Conservation (phyloP, 2,888 invertebrate genomes). For the Hydrotaea cyrtoneurina region DNA sequence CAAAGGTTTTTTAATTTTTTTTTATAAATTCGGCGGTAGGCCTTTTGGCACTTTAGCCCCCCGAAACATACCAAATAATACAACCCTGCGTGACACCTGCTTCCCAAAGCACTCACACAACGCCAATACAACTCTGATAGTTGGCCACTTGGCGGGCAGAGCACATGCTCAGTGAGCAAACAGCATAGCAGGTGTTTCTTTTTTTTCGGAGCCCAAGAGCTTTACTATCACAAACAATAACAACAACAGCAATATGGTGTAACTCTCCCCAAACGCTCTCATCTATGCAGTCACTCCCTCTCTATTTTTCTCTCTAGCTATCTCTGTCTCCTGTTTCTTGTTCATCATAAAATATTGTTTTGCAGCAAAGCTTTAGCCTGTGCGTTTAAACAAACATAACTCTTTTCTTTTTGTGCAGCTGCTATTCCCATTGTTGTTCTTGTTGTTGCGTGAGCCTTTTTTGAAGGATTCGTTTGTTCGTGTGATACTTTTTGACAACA, state of each 20-base stretch:
- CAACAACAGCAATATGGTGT: background rate
- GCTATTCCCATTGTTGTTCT: constrained; percentile 6
- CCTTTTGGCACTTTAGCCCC: no score
- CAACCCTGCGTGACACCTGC: background rate
- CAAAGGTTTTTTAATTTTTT: no score
- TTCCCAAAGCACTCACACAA: background rate
- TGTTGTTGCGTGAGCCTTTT: constrained; percentile 12
- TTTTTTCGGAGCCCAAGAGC: background rate
- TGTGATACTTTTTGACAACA: background rate
- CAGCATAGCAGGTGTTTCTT: constrained; percentile 23
- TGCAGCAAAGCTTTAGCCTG: constrained; percentile 19
- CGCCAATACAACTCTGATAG: background rate
- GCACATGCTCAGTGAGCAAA: constrained; percentile 6
- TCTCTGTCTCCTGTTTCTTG: background rate
- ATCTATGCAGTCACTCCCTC: background rate
- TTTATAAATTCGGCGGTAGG: no score
- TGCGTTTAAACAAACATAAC: constrained; percentile 8
- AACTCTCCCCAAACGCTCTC: background rate
- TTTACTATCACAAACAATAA: constrained; percentile 3
- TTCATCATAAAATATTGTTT: background rate
- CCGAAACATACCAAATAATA: constrained; percentile 1
- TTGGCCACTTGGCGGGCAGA: background rate
- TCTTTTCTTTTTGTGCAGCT: constrained; percentile 17
- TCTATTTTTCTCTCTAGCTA: background rate
- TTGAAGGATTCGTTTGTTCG: constrained; percentile 25